Evolutionary conservation across 2,888 invertebrate species (phyloP), one percentile per base, ranked within the genome.

Genomic region (Conus canariensis): DNA sequence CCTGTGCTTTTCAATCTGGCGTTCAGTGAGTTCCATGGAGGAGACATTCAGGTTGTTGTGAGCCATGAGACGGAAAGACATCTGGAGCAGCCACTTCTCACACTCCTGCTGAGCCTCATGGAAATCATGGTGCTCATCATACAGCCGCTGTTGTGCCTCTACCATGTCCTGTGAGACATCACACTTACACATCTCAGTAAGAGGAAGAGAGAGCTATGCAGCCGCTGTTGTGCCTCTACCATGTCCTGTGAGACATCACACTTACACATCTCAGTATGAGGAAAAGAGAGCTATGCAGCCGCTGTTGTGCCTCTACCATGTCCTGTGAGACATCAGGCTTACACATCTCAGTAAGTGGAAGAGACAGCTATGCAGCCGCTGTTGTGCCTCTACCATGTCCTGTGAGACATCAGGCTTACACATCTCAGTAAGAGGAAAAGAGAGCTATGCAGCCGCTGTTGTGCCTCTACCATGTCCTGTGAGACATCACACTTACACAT

Each of bases 11-110:
- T 98, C 97, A 77, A 99, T 97, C 96, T 99, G 99, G 92, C 98
- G 98, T 94, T 98, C 97, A 0, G 99, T 99, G 96, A 99, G 98
- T 93, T 98, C 98, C 90, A 98, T 97, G 95, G 98, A 98, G 9
- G 98, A 98, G 91, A 99, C 99, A 95, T 98, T 98, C 45, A 99
- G 97, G 0, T 99, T 98, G 96, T 99, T 99, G 95, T 99, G 99
- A 0, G 98, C 98, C 99, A 99, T 99, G 0, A 99, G 97, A 95
- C 98, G 98, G 97, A 99, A 99, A 1, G 99, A 99, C 88, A 98
- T 98, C 96, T 99, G 99, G 58, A 99, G 96, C 86, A 99, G 97
- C 99, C 99, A 99, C 96, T 99, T 99, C 96, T 99, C 99, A 0
- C 98, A 98, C 94, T 99, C 99, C 97, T 99, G 99, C 58, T 99